A percentile compares a stretch with the other conserved stretches of the same genome.
Evolutionary conservation across 2,113 vertebrate species (phyloP).

Genomic region (Phylloscopus trochilus): DNA sequence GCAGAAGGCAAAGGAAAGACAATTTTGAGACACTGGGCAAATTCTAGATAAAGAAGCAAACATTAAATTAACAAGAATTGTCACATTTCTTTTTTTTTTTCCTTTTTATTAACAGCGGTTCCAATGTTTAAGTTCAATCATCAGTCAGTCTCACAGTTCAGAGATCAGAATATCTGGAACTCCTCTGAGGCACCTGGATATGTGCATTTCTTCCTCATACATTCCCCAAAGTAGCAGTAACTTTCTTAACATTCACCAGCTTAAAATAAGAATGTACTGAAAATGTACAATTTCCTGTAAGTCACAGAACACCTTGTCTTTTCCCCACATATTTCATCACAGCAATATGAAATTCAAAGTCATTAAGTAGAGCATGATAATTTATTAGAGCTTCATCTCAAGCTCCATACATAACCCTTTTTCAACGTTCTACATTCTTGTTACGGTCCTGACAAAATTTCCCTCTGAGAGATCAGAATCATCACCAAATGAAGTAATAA

Average conservation of each 20-base stretch:
- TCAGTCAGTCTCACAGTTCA: not conserved
- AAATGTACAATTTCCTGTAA: not conserved
- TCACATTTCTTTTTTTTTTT: not conserved
- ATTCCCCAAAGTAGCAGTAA: not conserved
- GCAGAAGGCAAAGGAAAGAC: not conserved
- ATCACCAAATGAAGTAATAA: not conserved
- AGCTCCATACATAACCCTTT: not conserved
- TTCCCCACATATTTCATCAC: not conserved
- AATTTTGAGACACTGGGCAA: not conserved
- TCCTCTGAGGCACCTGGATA: not conserved
- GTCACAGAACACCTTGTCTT: not conserved
- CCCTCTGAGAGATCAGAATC: not conserved
- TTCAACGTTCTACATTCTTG: not conserved
- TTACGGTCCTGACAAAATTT: not conserved
- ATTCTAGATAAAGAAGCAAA: not conserved
- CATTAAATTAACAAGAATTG: not conserved
- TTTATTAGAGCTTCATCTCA: not conserved
- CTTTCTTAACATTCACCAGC: not conserved
- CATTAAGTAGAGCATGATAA: not conserved
- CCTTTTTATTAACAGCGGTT: slow-evolving; percentile 8
- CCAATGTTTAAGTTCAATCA: not conserved
- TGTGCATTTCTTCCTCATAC: not conserved
- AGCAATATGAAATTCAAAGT: not conserved
- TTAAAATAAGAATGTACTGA: not conserved
- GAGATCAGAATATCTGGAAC: not conserved